phyloP scores from a whole-genome alignment of 2,888 invertebrate species.

The Drosophila testacea region DNA sequence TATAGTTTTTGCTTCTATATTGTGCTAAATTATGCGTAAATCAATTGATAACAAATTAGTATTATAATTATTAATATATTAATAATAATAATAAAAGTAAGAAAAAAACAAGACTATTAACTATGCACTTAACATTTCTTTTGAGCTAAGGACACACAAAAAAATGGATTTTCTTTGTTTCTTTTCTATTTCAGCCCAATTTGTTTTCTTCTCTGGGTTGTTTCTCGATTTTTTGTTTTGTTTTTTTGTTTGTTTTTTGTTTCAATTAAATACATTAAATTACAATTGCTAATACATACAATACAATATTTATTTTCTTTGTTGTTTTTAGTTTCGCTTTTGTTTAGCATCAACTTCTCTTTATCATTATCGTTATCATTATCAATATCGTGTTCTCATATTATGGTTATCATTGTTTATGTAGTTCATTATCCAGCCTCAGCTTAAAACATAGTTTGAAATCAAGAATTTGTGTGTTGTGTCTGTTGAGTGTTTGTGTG shows the following conservation, averaged over 20 bases:
- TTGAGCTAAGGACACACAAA: constrained; percentile 53
- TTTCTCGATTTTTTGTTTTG: constrained; percentile 27
- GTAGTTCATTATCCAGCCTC: constrained; percentile 47
- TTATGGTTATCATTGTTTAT: constrained; percentile 56
- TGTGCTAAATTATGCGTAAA: constrained; percentile 73
- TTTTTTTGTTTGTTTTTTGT: constrained; percentile 24
- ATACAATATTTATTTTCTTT: constrained; percentile 48
- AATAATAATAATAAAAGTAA: constrained; percentile 57
- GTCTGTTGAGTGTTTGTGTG: constrained; percentile 32
- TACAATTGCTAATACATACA: constrained; percentile 78
- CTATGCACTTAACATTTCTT: constrained; percentile 49
- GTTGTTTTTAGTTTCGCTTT: constrained; percentile 30
- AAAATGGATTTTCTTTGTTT: constrained; percentile 18
- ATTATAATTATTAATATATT: constrained; percentile 35
- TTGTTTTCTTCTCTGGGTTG: constrained; percentile 27
- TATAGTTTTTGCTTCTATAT: constrained; percentile 39
- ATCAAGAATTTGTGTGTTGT: constrained; percentile 25
- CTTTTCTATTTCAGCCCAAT: constrained; percentile 34
- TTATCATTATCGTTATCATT: constrained; percentile 41
- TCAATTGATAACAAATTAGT: constrained; percentile 73
- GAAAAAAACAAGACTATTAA: constrained; percentile 57
- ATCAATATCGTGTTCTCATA: constrained; percentile 51
- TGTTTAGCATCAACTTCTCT: constrained; percentile 36
- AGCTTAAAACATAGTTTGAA: constrained; percentile 44
- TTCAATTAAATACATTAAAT: constrained; percentile 76